phyloP scores from a whole-genome alignment of 1,140 invertebrate genomes.

The Conopomorpha cramerella region DNA sequence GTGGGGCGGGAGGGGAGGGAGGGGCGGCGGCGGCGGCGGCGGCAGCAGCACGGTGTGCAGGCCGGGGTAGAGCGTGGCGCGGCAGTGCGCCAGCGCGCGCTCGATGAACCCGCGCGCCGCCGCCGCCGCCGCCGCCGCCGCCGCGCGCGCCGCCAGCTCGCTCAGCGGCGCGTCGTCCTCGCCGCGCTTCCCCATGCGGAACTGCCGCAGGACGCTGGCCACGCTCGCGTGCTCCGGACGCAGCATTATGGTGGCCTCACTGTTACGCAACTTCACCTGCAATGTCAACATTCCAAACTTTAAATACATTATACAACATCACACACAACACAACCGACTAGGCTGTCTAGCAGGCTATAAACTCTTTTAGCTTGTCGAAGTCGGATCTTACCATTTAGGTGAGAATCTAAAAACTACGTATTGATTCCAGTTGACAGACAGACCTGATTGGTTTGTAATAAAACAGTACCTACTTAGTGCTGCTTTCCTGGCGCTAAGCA shows the following conservation, averaged over 20 bases:
- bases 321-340: too few relatives aligned
- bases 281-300: too few relatives aligned
- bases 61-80: constrained; percentile 65
- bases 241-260: constrained; percentile 28
- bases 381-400: too few relatives aligned
- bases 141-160: constrained; percentile 1
- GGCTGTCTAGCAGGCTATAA: too few relatives aligned
- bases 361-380: too few relatives aligned
- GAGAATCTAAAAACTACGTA: too few relatives aligned
- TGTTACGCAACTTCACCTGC: constrained; percentile 22
- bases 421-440: too few relatives aligned
- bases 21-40: constrained; percentile 19
- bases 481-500: too few relatives aligned
- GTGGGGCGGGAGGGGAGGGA: constrained; percentile 1
- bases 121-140: constrained; percentile 11
- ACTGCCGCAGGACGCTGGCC: background rate
- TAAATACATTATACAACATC: too few relatives aligned
- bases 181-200: constrained; percentile 7
- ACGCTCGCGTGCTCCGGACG: constrained; percentile 26
- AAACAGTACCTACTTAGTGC: background rate
- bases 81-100: constrained; percentile 36
- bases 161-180: constrained; percentile 1
- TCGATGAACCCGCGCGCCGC: constrained; percentile 26
- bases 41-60: constrained; percentile 67
- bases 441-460: too few relatives aligned